Conservation (phyloP, 2,888 invertebrate species). For the Gymnosoma rotundatum region DNA sequence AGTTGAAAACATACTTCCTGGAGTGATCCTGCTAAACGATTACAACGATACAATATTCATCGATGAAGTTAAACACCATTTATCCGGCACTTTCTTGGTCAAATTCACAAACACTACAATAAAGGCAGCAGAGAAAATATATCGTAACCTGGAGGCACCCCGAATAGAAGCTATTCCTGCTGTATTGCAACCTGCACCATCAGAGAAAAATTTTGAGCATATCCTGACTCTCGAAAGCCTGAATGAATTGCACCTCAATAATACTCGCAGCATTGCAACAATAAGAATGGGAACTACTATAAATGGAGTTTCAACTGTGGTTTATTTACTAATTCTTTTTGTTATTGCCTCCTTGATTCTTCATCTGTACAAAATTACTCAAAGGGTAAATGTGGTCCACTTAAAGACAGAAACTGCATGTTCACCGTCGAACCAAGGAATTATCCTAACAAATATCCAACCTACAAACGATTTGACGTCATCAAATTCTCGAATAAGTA, state of each 20-base stretch:
- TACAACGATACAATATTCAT: constrained; percentile 24
- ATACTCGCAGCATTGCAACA: too few relatives aligned
- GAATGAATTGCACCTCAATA: too few relatives aligned
- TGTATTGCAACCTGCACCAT: too few relatives aligned
- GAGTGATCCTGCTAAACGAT: too few relatives aligned
- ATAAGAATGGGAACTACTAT: constrained; percentile 32
- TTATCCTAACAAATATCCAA: constrained; percentile 10
- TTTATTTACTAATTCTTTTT: background rate
- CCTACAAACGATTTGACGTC: background rate
- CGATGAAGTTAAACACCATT: constrained; percentile 19
- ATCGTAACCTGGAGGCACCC: too few relatives aligned
- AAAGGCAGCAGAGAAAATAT: too few relatives aligned
- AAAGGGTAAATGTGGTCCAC: constrained; percentile 1
- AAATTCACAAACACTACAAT: constrained; percentile 28
- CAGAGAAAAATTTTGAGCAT: too few relatives aligned
- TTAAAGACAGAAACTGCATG: constrained; percentile 4
- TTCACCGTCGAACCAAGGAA: too few relatives aligned
- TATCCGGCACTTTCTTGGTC: constrained; percentile 30
- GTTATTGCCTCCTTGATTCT: constrained; percentile 25
- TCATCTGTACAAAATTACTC: constrained; percentile 10
- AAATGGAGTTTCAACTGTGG: constrained; percentile 30
- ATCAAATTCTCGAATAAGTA: constrained; percentile 9
- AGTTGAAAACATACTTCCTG: too few relatives aligned
- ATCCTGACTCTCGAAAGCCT: too few relatives aligned
- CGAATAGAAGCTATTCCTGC: too few relatives aligned